Evolutionary conservation across 1,140 invertebrate genomes (phyloP).

Genomic region (Calliphora vicina): DNA sequence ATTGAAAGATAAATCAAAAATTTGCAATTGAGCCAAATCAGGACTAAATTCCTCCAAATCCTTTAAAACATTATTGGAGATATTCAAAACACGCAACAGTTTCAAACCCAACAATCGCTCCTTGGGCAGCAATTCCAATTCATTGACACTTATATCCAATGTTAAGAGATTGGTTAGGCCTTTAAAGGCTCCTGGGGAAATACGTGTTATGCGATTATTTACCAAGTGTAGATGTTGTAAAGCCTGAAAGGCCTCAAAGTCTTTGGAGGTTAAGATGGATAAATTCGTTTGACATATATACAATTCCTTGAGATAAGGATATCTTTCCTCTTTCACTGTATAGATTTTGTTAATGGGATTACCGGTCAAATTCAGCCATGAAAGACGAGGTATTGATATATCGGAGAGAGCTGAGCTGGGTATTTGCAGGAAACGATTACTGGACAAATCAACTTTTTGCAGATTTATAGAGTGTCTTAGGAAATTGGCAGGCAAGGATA

Average conservation of each 20-base stretch:
- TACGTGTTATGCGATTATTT: conserved; percentile 78
- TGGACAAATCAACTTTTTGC: conserved; percentile 78
- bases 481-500: conserved; percentile 83
- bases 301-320: conserved; percentile 78
- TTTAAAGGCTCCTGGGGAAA: conserved; percentile 86
- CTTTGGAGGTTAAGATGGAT: conserved; percentile 84
- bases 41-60: conserved; percentile 84
- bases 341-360: conserved; percentile 79
- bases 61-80: conserved; percentile 82
- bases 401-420: conserved; percentile 81
- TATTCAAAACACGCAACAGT: conserved; percentile 76
- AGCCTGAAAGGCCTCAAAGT: conserved; percentile 86
- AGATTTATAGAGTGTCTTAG: conserved; percentile 76
- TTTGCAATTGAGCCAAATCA: conserved; percentile 79
- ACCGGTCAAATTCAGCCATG: conserved; percentile 80
- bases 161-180: conserved; percentile 78
- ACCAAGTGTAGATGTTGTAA: conserved; percentile 78
- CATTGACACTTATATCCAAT: conserved; percentile 84
- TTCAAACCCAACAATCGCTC: conserved; percentile 83
- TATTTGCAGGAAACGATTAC: conserved; percentile 82
- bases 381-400: conserved; percentile 74
- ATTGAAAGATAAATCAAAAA: conserved; percentile 84
- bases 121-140: conserved; percentile 83
- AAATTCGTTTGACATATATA: conserved; percentile 84
- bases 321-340: conserved; percentile 59